Evolutionary conservation across 1,140 invertebrate genomes (phyloP).

Genomic region (Anastatus disparis): DNA sequence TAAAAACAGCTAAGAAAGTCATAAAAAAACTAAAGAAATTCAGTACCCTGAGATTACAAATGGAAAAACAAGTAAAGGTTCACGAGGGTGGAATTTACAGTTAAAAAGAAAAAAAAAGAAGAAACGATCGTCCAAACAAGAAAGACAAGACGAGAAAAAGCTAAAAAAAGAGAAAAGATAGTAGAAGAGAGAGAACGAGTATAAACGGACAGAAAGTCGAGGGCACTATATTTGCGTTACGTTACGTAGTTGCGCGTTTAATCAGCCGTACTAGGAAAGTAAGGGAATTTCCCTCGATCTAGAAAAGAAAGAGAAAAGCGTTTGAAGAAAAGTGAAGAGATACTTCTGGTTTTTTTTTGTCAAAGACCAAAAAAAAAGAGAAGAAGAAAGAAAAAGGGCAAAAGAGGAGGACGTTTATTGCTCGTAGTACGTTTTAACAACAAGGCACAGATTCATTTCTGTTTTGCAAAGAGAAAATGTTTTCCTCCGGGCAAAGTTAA

Average conservation of each 20-base stretch:
- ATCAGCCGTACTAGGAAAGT: constrained; percentile 61
- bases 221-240: constrained; percentile 63
- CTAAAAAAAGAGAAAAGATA: constrained; percentile 39
- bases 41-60: neutral
- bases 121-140: neutral
- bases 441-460: constrained; percentile 5
- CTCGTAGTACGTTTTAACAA: too few species aligned
- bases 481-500: constrained; percentile 14
- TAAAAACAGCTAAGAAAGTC: neutral
- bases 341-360: constrained; percentile 10
- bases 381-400: neutral
- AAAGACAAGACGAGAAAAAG: constrained; percentile 9
- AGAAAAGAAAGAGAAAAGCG: constrained; percentile 40
- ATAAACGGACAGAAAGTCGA: constrained; percentile 38
- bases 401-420: neutral
- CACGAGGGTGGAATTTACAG: neutral
- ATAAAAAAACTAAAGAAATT: neutral
- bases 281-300: too few species aligned
- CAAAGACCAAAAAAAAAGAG: neutral
- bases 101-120: neutral
- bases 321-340: constrained; percentile 46
- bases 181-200: constrained; percentile 31
- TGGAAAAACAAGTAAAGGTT: constrained; percentile 6
- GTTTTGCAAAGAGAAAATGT: constrained; percentile 28
- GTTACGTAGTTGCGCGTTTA: constrained; percentile 67